Evolutionary conservation across 1,140 invertebrate genomes (phyloP), one percentile per base, ranked within the genome.

Genomic region (Rhynchophorus ferrugineus): DNA sequence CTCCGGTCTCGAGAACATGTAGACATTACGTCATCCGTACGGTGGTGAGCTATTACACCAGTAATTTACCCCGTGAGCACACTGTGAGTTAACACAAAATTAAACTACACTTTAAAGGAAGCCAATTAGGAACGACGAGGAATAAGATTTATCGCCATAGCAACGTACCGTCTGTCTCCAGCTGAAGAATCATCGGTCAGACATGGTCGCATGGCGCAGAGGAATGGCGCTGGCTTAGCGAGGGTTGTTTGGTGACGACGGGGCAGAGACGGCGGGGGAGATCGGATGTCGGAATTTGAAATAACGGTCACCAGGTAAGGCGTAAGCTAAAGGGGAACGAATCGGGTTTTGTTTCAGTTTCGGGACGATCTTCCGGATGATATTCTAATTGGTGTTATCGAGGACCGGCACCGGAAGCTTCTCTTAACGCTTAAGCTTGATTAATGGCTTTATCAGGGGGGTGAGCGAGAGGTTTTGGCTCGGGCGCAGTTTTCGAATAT

Each of bases 101-200:
- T 65, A 61, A 63, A 65, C 62, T 63, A 55, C 53, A 56, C 41
- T 54, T 64, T 58, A 60, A 66, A 66, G 62, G 62, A 60, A 63
- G 61, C 64, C 63, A 66, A 66, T 66, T 66, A 66, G 60, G 63
- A 59, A 58, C 61, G 58, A 61, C 62, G n/a, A 65, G 66, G 65
- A 64, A 58, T 61, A 54, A 63, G 65, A 69, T 69, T 69, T 69
- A 69, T 68, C 60, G 49, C 61, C 64, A 65, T 66, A 57, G 67
- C 66, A 69, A 68, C 65, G 65, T 56, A 60, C 61, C 61, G 53
- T 51, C 58, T 62, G 65, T 67, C 65, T 60, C 55, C 17, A 42
- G 21, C 57, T 69, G 67, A 69, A 61, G 64, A 58, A 69, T 69
- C 63, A 66, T 60, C 52, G 63, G 63, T 67, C 63, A 64, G 60